phyloP scores from a whole-genome alignment of 2,888 invertebrate species.

The Venustoraphidia nigricollis region DNA sequence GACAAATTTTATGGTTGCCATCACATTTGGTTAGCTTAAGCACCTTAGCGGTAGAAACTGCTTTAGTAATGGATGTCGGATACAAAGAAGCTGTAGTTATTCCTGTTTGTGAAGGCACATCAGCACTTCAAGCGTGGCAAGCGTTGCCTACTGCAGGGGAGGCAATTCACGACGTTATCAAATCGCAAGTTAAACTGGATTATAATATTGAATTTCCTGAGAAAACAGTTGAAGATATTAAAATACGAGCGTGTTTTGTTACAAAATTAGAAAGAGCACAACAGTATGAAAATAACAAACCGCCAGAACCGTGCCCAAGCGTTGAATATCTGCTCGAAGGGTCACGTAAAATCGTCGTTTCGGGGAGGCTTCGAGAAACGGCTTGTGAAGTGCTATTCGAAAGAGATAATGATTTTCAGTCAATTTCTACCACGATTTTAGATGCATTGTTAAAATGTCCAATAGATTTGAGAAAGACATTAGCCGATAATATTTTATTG shows the following conservation, averaged over 20 bases:
- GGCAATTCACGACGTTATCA: constrained; percentile 49
- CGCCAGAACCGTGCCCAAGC: constrained; percentile 37
- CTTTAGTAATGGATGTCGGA: constrained; percentile 77
- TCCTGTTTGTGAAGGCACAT: constrained; percentile 76
- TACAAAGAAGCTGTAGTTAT: constrained; percentile 66
- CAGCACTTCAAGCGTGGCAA: constrained; percentile 72
- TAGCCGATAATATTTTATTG: constrained; percentile 73
- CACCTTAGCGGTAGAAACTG: constrained; percentile 67
- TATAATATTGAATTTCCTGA: constrained; percentile 34
- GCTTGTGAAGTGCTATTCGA: constrained; percentile 76
- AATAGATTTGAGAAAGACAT: constrained; percentile 57
- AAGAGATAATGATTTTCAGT: constrained; percentile 65
- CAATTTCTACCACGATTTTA: constrained; percentile 71
- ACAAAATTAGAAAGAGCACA: constrained; percentile 54
- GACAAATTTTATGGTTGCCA: constrained; percentile 50
- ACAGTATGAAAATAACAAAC: constrained; percentile 29
- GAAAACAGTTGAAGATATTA: constrained; percentile 56
- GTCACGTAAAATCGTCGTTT: constrained; percentile 43
- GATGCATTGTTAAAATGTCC: constrained; percentile 72
- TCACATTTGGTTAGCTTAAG: constrained; percentile 71
- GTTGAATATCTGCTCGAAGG: constrained; percentile 53
- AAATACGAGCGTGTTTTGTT: constrained; percentile 79
- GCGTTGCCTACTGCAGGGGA: constrained; percentile 62
- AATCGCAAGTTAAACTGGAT: constrained; percentile 17
- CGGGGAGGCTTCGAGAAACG: constrained; percentile 59